Conservation (phyloP, 2,888 invertebrate species). For the Amphiduros pacificus region DNA sequence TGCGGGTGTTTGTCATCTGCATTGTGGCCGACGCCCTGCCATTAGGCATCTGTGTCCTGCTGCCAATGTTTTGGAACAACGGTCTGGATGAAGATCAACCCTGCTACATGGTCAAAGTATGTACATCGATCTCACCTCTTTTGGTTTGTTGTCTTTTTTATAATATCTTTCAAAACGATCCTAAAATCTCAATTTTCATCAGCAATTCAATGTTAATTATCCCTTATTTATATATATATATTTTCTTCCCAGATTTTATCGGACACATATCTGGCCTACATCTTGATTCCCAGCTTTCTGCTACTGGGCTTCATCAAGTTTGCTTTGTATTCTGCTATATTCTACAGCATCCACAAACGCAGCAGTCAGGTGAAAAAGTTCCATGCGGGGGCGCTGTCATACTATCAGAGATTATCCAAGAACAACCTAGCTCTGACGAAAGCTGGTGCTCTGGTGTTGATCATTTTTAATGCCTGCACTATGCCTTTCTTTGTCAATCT, state of each 20-base stretch:
- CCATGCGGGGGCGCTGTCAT: background rate
- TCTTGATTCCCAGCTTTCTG: constrained; percentile 8
- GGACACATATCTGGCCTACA: background rate
- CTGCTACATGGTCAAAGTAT: constrained; percentile 8
- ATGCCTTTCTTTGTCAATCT: constrained; percentile 9
- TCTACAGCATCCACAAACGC: constrained; percentile 13
- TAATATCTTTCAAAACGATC: too few relatives aligned
- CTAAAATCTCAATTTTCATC: too few relatives aligned
- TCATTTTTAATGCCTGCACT: constrained; percentile 7
- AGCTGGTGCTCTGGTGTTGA: constrained; percentile 5
- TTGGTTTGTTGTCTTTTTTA: too few relatives aligned
- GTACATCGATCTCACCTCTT: too few relatives aligned
- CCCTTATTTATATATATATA: too few relatives aligned
- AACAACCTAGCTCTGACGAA: constrained; percentile 13
- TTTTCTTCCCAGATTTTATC: too few relatives aligned
- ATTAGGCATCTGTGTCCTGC: background rate
- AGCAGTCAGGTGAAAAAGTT: constrained; percentile 6
- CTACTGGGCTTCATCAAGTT: background rate
- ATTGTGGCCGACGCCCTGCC: constrained; percentile 7
- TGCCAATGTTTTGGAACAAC: constrained; percentile 3
- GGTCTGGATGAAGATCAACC: background rate
- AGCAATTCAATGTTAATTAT: too few relatives aligned
- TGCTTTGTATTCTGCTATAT: constrained; percentile 10
- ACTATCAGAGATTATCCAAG: constrained; percentile 4
- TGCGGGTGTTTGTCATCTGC: constrained; percentile 1